Conservation (phyloP, 2,888 invertebrate genomes). For the Synergus laeviventris region DNA sequence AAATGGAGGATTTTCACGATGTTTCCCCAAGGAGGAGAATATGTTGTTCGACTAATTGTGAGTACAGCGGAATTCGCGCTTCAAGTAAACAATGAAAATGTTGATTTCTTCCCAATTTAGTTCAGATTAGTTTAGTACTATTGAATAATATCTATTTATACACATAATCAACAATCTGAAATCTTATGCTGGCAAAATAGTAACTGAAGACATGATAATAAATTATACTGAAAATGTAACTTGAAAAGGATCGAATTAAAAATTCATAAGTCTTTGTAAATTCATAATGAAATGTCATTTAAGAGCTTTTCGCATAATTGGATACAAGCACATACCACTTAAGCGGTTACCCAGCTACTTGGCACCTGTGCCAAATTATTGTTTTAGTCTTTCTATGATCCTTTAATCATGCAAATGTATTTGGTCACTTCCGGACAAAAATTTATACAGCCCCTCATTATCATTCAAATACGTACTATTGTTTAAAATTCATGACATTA, state of each 20-base stretch:
- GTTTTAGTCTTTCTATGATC: constrained; percentile 47
- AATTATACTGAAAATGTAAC: neutral
- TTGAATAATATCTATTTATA: too few relatives aligned
- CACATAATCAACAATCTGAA: too few relatives aligned
- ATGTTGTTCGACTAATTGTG: constrained; percentile 16
- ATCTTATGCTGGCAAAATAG: too few relatives aligned
- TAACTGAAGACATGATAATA: too few relatives aligned
- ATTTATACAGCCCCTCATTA: neutral
- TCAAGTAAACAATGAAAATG: neutral
- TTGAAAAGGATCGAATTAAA: neutral
- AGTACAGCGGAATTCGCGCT: neutral
- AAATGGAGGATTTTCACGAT: neutral
- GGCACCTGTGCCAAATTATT: constrained; percentile 59
- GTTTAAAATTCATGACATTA: neutral
- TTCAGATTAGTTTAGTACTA: neutral
- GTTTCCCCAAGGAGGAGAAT: constrained; percentile 12
- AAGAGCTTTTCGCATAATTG: constrained; percentile 44
- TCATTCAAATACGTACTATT: neutral
- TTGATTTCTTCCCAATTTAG: constrained; percentile 9
- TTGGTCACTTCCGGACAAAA: neutral
- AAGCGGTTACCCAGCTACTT: constrained; percentile 46
- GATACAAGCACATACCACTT: constrained; percentile 31
- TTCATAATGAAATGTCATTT: constrained; percentile 50
- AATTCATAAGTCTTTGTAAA: neutral
- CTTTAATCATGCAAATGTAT: neutral